Evolutionary conservation across 2,113 vertebrate species (phyloP).

Genomic region (Catharus fuscescens): DNA sequence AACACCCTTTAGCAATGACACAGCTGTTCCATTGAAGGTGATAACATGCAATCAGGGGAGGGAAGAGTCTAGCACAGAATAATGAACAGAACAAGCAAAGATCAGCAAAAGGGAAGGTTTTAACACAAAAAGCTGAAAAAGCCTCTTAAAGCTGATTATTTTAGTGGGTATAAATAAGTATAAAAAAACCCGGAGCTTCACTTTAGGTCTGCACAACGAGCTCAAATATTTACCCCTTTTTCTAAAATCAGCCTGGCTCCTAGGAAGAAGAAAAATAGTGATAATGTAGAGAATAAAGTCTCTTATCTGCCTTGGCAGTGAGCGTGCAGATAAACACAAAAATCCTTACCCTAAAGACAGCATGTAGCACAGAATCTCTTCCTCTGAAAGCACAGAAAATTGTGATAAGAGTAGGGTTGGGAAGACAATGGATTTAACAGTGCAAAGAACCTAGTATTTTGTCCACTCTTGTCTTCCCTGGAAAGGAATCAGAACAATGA

Average conservation of each 20-base stretch:
- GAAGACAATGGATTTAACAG: neutral
- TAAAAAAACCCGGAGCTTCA: neutral
- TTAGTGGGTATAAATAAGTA: neutral
- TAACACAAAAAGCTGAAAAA: neutral
- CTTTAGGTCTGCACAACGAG: neutral
- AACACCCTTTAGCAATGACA: constrained; percentile 70
- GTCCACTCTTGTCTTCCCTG: neutral
- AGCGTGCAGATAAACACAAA: constrained; percentile 20
- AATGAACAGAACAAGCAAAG: constrained; percentile 19
- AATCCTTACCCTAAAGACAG: neutral
- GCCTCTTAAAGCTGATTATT: neutral
- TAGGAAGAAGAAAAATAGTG: constrained; percentile 8
- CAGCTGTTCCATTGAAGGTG: constrained; percentile 71
- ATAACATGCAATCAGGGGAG: constrained; percentile 52
- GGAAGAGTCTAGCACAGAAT: constrained; percentile 35
- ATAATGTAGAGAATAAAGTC: constrained; percentile 32
- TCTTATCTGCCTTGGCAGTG: constrained; percentile 14
- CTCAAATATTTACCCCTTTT: constrained; percentile 31
- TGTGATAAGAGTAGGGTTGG: neutral
- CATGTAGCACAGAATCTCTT: neutral
- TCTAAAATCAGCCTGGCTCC: constrained; percentile 4
- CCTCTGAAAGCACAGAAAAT: neutral
- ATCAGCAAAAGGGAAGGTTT: neutral
- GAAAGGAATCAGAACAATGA: neutral
- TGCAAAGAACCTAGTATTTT: neutral